A percentile compares a stretch with the other conserved stretches of the same genome.
These are phyloP conservation scores for Stigmatopora nigra DNA, from an alignment of 2,113 vertebrate species.

Conservation along the genomic window DNA sequence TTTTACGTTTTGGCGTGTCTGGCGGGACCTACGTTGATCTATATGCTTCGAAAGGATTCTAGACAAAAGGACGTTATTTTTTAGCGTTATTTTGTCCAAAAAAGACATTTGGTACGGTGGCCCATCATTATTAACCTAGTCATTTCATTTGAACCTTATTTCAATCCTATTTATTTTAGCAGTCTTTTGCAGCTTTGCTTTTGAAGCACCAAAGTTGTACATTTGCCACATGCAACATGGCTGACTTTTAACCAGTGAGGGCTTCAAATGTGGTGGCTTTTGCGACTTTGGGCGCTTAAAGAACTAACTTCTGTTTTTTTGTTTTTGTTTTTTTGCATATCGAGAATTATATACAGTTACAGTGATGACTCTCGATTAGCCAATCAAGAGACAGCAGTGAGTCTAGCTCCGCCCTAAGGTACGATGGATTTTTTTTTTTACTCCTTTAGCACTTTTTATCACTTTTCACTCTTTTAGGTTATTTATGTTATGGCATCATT, in stretches of 20 bases:
- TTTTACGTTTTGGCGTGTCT: background rate
- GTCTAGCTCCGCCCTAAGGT: background rate
- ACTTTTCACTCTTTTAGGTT: background rate
- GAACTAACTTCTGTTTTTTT: too few species aligned
- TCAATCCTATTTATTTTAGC: slow-evolving; percentile 1
- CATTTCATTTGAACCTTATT: slow-evolving; percentile 28
- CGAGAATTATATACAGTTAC: background rate
- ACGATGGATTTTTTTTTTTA: background rate
- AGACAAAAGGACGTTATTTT: slow-evolving; percentile 8
- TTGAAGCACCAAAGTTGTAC: background rate
- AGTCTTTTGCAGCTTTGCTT: background rate
- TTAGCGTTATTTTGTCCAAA: slow-evolving; percentile 4
- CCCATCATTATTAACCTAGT: slow-evolving; percentile 38
- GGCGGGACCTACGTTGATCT: background rate
- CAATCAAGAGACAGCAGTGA: background rate
- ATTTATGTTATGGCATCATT: background rate
- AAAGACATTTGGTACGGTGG: slow-evolving; percentile 6
- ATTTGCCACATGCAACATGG: too few species aligned
- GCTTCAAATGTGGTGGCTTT: too few species aligned
- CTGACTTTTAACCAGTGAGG: too few species aligned
- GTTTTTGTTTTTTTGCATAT: background rate
- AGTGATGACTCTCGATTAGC: background rate
- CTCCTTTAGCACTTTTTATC: background rate
- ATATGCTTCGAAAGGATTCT: background rate
- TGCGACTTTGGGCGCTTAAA: too few species aligned